phyloP scores from a whole-genome alignment of 2,797 vertebrate genomes.

The Hippoglossus hippoglossus region DNA sequence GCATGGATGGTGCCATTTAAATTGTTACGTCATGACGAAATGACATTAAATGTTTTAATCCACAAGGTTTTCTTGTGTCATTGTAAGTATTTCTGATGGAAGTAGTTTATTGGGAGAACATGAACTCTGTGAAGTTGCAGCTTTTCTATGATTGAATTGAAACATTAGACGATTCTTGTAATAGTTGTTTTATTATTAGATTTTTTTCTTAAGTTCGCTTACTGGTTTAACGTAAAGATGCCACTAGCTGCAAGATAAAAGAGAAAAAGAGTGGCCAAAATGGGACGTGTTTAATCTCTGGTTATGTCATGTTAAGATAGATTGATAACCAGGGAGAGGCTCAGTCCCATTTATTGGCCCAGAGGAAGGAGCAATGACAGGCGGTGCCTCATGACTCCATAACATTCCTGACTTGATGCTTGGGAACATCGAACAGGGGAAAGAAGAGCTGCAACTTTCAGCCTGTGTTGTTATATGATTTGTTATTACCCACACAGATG shows the following conservation, averaged over 20 bases:
- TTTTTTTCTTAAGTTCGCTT: too few species aligned
- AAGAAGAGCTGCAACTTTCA: constrained; percentile 1
- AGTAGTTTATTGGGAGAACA: background rate
- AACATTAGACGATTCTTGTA: too few species aligned
- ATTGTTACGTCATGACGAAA: background rate
- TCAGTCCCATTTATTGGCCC: background rate
- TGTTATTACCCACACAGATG: background rate
- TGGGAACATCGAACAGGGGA: constrained; percentile 3
- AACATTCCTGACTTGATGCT: constrained; percentile 40
- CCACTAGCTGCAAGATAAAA: background rate
- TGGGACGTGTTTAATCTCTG: constrained; percentile 19
- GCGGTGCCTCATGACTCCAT: constrained; percentile 19
- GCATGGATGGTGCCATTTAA: background rate
- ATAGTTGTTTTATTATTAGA: too few species aligned
- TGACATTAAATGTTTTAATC: background rate
- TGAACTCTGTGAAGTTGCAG: background rate
- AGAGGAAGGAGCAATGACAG: constrained; percentile 2
- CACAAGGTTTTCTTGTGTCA: background rate
- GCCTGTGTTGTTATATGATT: background rate
- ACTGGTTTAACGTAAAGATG: too few species aligned
- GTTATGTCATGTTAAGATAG: constrained; percentile 15
- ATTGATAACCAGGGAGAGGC: constrained; percentile 5
- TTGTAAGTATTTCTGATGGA: background rate
- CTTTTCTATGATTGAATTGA: background rate
- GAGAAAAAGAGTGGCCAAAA: background rate